Evolutionary conservation across 2,888 invertebrate species (phyloP).

Genomic region (Scaptomyza flava): DNA sequence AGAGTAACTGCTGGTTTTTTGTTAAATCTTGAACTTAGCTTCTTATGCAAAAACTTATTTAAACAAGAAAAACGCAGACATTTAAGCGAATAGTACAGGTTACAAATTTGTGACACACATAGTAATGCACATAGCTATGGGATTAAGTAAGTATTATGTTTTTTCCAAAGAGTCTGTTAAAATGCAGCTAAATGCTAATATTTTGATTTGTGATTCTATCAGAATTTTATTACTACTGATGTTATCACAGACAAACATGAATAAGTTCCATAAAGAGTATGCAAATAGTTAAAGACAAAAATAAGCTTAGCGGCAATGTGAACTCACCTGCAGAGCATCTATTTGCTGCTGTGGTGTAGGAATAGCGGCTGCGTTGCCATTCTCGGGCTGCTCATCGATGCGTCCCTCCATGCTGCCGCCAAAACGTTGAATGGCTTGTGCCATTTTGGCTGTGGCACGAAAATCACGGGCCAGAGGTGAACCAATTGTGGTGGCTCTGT

Average conservation of each 20-base stretch:
- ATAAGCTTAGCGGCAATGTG: conserved; percentile 1
- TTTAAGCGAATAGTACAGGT: too few species aligned
- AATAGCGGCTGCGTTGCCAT: conserved; percentile 38
- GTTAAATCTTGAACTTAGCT: too few species aligned
- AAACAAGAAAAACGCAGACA: too few species aligned
- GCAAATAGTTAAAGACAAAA: not conserved
- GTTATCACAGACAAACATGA: not conserved
- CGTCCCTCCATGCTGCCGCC: conserved; percentile 83
- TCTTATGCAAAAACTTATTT: too few species aligned
- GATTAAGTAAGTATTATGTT: too few species aligned
- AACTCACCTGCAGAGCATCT: conserved; percentile 78
- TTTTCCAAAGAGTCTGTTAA: too few species aligned
- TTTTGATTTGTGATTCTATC: too few species aligned
- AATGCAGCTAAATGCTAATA: too few species aligned
- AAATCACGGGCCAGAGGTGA: conserved; percentile 83
- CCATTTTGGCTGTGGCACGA: conserved; percentile 81
- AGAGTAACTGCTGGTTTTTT: too few species aligned
- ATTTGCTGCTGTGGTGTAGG: conserved; percentile 57
- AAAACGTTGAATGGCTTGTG: conserved; percentile 79
- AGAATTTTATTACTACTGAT: too few species aligned
- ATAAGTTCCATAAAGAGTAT: not conserved
- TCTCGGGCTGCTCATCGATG: conserved; percentile 82
- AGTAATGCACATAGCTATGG: too few species aligned
- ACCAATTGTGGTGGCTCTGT: conserved; percentile 87
- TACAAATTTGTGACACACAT: too few species aligned